These are phyloP conservation scores for Hiodon tergisus DNA, from an alignment of 2,113 vertebrate genomes.

Conservation along the genomic window DNA sequence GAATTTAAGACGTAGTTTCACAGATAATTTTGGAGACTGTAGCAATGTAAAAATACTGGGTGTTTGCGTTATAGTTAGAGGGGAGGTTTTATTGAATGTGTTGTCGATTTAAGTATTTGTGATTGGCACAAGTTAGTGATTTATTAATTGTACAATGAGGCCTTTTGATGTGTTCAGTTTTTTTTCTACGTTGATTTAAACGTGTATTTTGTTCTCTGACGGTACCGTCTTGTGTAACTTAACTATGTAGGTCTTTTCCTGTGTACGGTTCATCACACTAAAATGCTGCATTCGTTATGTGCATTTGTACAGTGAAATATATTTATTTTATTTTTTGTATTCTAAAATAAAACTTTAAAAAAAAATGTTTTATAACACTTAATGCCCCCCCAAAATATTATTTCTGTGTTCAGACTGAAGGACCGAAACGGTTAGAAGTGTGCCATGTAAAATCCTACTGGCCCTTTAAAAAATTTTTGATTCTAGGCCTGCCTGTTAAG, in stretches of 20 bases:
- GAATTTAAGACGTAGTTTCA: no score
- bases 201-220: background rate
- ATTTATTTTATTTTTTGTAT: slow-evolving; percentile 44
- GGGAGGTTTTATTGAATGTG: background rate
- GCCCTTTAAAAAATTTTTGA: no score
- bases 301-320: slow-evolving; percentile 37
- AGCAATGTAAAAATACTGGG: no score
- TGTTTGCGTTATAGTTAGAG: no score
- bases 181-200: background rate
- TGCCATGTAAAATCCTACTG: no score
- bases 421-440: no score
- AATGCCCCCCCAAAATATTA: no score
- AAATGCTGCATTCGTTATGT: slow-evolving; percentile 41
- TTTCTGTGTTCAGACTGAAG: no score
- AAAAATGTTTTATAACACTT: background rate
- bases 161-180: slow-evolving; percentile 15
- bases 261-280: slow-evolving; percentile 33
- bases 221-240: slow-evolving; percentile 10
- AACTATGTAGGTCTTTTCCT: slow-evolving; percentile 24
- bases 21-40: no score
- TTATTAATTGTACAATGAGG: slow-evolving; percentile 24
- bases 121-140: background rate
- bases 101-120: slow-evolving; percentile 14
- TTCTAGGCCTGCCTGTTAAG: no score
- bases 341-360: slow-evolving; percentile 28